phyloP scores from a whole-genome alignment of 2,113 vertebrate genomes.

The Phocoena sinus region DNA sequence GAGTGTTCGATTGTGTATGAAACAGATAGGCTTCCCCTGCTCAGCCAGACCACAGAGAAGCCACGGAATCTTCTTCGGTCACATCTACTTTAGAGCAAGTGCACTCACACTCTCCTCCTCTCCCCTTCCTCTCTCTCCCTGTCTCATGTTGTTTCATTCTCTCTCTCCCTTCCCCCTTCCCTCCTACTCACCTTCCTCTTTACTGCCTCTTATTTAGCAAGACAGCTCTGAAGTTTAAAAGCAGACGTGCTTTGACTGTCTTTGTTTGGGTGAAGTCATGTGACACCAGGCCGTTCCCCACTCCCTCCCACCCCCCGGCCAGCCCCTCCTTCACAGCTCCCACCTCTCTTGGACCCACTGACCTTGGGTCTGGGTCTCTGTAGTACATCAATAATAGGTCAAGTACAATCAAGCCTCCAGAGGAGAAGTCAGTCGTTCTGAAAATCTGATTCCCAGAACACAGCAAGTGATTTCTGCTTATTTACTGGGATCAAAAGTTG shows the following conservation, averaged over 20 bases:
- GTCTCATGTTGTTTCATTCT: not conserved
- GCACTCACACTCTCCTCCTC: not conserved
- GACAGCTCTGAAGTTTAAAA: slow-evolving; percentile 5
- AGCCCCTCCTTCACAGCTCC: not conserved
- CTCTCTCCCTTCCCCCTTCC: not conserved
- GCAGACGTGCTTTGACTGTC: not conserved
- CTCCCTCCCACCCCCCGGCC: not conserved
- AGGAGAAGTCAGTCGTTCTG: not conserved
- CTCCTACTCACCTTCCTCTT: not conserved
- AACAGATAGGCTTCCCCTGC: slow-evolving; percentile 28
- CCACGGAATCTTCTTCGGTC: not conserved
- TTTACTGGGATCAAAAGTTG: slow-evolving; percentile 48
- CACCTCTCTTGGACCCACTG: not conserved
- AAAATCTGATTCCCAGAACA: slow-evolving; percentile 34
- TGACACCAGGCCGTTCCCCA: not conserved
- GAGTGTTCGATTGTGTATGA: slow-evolving; percentile 67
- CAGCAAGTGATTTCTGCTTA: slow-evolving; percentile 44
- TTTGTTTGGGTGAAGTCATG: not conserved
- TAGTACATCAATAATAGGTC: not conserved
- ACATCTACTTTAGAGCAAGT: not conserved
- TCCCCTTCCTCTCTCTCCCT: not conserved
- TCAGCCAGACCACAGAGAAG: slow-evolving; percentile 18
- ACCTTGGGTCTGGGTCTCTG: not conserved
- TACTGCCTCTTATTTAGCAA: not conserved
- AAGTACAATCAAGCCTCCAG: not conserved